Evolutionary conservation across 2,113 vertebrate genomes (phyloP), one percentile per base, ranked within the genome.

Genomic region (Accipiter cooperii): DNA sequence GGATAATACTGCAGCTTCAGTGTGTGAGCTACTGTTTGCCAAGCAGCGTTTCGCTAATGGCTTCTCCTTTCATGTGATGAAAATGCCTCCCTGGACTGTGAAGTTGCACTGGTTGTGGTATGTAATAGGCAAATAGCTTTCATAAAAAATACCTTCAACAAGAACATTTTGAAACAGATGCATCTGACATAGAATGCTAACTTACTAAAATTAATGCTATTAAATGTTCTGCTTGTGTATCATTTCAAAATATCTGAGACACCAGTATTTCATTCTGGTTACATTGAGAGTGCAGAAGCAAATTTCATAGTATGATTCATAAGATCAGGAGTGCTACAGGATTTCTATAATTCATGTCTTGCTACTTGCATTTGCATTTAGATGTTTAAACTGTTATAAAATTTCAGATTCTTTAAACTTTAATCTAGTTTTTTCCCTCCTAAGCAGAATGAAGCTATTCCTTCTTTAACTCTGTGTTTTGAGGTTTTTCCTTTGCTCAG

Each of bases 381-480:
- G 87, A 84, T 86, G 65, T 97, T 97, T 94, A 81, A 97, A 93
- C 76, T 66, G 47, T 85, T 90, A 82, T 24, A 69, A 95, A 96
- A 76, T 84, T 75, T 88, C 61, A 49, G n/a, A 64, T 64, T 85
- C 74, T 84, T 95, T 94, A 84, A 96, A 47, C 28, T 70, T 96
- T 55, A 85, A 49, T 71, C 17, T 18, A 17, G 3, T 40, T 70
- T 81, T 97, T 69, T 84, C 17, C 77, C 13, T 93, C 22, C 46
- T 74, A 71, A 76, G 42, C 22, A 83, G 58, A 82, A 85, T 13
- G 7, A 95, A 78, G 58, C 90, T 91, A 73, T 55, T 95, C 61
- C 28, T 91, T 93, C 64, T 94, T 84, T 76, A 74, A 89, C 46
- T 87, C 34, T 87, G 8, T 83, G 75, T 93, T 87, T 84, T 57